phyloP scores from a whole-genome alignment of 2,113 vertebrate genomes.

The Triplophysa tibetana region DNA sequence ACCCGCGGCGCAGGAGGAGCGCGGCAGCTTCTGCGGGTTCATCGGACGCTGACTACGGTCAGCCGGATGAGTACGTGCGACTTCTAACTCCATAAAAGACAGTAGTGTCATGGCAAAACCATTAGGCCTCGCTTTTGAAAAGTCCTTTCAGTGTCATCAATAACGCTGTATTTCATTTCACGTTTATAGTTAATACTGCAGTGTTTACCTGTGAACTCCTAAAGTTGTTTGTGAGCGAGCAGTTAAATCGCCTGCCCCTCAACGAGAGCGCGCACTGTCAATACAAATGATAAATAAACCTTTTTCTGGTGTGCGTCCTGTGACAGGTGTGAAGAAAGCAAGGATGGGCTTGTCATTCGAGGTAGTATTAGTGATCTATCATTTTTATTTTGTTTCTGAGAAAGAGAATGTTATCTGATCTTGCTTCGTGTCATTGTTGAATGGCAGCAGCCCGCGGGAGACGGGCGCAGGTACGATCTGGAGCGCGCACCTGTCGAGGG shows the following conservation, averaged over 20 bases:
- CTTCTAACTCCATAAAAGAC: background rate
- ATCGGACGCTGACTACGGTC: slow-evolving; percentile 58
- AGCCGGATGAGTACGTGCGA: slow-evolving; percentile 19
- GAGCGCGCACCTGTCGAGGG: slow-evolving; percentile 70
- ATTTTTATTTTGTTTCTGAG: slow-evolving; percentile 7
- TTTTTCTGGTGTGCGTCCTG: slow-evolving; percentile 16
- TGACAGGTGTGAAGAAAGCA: slow-evolving; percentile 63
- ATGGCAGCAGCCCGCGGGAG: slow-evolving; percentile 61
- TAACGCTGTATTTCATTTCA: background rate
- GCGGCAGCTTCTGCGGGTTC: slow-evolving; percentile 50
- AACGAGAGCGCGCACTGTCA: background rate
- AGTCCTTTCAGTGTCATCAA: background rate
- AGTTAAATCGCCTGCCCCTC: background rate
- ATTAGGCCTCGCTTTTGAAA: slow-evolving; percentile 1
- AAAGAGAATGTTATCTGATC: background rate
- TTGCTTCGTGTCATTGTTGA: background rate
- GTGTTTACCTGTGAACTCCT: background rate
- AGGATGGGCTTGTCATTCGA: slow-evolving; percentile 61
- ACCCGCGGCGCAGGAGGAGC: slow-evolving; percentile 68
- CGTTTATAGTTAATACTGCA: background rate
- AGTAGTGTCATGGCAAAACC: background rate
- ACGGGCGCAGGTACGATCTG: slow-evolving; percentile 72
- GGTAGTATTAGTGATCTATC: slow-evolving; percentile 52
- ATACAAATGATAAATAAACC: background rate
- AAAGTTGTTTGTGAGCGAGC: background rate